These are phyloP conservation scores for Nautilus pompilius DNA, from an alignment of 1,140 invertebrate genomes.

Conservation along the genomic window DNA sequence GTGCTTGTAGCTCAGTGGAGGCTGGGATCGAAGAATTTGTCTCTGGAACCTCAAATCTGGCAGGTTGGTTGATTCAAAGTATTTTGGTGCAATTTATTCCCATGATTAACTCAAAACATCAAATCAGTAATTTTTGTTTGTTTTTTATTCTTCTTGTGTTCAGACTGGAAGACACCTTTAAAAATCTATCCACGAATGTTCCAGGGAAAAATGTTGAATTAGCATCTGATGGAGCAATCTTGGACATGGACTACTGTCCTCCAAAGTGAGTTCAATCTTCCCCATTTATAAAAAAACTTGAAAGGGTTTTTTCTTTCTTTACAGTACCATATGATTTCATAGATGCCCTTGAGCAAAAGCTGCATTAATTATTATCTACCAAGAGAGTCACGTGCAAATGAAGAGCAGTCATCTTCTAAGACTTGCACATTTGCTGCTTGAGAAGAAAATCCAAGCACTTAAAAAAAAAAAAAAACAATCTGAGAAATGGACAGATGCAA, in stretches of 20 bases:
- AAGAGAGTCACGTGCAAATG: too few species aligned
- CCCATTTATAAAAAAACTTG: too few species aligned
- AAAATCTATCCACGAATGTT: neutral
- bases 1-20: constrained; percentile 46
- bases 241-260: constrained; percentile 48
- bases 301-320: neutral
- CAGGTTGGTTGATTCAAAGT: constrained; percentile 38
- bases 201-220: constrained; percentile 27
- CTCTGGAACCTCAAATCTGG: constrained; percentile 53
- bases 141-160: neutral
- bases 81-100: too few species aligned
- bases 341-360: too few species aligned
- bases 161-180: neutral
- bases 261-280: constrained; percentile 34
- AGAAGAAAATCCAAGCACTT: too few species aligned
- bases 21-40: constrained; percentile 55
- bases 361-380: too few species aligned
- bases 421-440: too few species aligned
- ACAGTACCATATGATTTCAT: neutral
- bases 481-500: too few species aligned
- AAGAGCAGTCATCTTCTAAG: too few species aligned
- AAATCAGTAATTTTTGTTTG: neutral
- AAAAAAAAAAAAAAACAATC: too few species aligned
- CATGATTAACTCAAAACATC: too few species aligned
- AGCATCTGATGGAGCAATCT: constrained; percentile 52